Percentiles rank a stretch among this genome's conserved stretches.
phyloP scores from a whole-genome alignment of 2,888 invertebrate genomes.

The Desoria tigrina region DNA sequence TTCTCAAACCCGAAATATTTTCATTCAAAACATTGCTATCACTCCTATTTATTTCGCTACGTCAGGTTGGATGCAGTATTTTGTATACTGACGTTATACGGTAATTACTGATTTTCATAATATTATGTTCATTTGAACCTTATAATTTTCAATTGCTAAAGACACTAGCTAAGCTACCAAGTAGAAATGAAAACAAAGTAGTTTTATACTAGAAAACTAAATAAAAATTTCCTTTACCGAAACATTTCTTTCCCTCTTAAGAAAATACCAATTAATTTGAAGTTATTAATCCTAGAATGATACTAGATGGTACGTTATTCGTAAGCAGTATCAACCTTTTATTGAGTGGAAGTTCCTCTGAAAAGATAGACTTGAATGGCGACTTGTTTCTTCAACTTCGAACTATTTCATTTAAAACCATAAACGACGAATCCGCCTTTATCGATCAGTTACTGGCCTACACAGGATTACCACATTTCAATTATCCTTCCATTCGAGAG shows the following conservation, averaged over 20 bases:
- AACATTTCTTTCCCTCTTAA: too few species aligned
- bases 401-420: too few species aligned
- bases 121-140: background rate
- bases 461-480: constrained; percentile 36
- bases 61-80: constrained; percentile 48
- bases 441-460: background rate
- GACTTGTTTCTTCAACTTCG: background rate
- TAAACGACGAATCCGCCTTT: too few species aligned
- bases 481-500: constrained; percentile 39
- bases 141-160: background rate
- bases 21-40: constrained; percentile 28
- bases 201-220: too few species aligned
- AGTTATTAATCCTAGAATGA: constrained; percentile 34
- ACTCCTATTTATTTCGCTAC: constrained; percentile 41
- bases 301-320: constrained; percentile 34
- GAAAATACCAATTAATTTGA: constrained; percentile 6
- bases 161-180: too few species aligned
- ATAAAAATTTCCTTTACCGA: too few species aligned
- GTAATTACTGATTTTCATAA: constrained; percentile 24
- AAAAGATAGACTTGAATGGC: background rate
- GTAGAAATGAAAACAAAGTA: too few species aligned
- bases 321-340: constrained; percentile 18
- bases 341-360: background rate
- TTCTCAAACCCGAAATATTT: constrained; percentile 39
- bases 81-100: constrained; percentile 42